Conservation (phyloP, 2,888 invertebrate genomes). For the Drosophila tanythrix region DNA sequence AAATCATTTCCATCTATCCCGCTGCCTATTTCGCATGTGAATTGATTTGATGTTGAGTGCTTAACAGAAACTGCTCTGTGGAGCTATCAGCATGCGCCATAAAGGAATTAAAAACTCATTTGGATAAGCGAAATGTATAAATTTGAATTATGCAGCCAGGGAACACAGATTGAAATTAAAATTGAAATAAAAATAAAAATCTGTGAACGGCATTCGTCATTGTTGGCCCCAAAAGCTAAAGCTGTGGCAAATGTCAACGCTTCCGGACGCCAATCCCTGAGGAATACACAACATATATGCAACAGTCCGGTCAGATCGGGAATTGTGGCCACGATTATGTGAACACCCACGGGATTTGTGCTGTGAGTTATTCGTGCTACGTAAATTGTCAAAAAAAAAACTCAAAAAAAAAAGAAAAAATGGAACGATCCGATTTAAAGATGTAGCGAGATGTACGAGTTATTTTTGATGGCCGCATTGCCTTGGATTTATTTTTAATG, state of each 20-base stretch:
- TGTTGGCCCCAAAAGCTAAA: slow-evolving; percentile 29
- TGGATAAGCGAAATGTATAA: slow-evolving; percentile 12
- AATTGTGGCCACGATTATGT: slow-evolving; percentile 11
- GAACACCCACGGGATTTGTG: slow-evolving; percentile 46
- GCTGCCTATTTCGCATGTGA: neutral
- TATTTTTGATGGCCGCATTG: slow-evolving; percentile 61
- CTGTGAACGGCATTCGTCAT: slow-evolving; percentile 59
- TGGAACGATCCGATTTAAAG: slow-evolving; percentile 33
- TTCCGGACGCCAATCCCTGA: slow-evolving; percentile 46
- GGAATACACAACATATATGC: slow-evolving; percentile 9
- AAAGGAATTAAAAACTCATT: slow-evolving; percentile 52
- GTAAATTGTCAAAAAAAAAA: slow-evolving; percentile 42
- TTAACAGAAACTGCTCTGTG: slow-evolving; percentile 7
- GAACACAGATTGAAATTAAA: slow-evolving; percentile 29
- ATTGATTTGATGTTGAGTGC: slow-evolving; percentile 1
- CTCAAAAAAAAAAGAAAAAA: slow-evolving; percentile 2
- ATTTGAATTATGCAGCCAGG: slow-evolving; percentile 32
- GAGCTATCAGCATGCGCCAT: slow-evolving; percentile 22
- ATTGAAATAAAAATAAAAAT: slow-evolving; percentile 19
- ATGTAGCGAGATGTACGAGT: slow-evolving; percentile 40
- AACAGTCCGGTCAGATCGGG: slow-evolving; percentile 16
- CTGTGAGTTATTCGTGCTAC: slow-evolving; percentile 30
- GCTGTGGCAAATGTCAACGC: slow-evolving; percentile 55
- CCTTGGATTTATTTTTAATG: slow-evolving; percentile 74
- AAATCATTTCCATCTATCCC: neutral